Conservation (phyloP, 2,113 vertebrate genomes). For the cat (Felis catus) region F.catus_Fca126_mat1.0 CM031424.1:68225501-68226000, state of each 20-base stretch:
- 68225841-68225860: neutral
- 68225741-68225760: neutral
- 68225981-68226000: too few species aligned
- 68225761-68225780: neutral
- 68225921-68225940: too few species aligned
- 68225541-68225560: constrained; percentile 69
- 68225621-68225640: neutral
- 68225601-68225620: constrained; percentile 72
- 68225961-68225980: too few species aligned
- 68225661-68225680: constrained; percentile 62
- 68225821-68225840: neutral
- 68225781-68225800: neutral
- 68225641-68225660: constrained; percentile 75
- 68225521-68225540: constrained; percentile 61
- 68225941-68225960: too few species aligned
- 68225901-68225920: neutral
- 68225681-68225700: neutral
- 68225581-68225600: constrained; percentile 78
- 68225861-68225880: neutral
- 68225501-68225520: constrained; percentile 76
- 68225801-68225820: neutral
- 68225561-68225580: constrained; percentile 59
- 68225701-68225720: constrained; percentile 28
- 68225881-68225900: neutral
- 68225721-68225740: neutral